Percentiles rank a stretch among this genome's conserved stretches.
Conservation (phyloP, 1,140 invertebrate genomes). For the Chironomus striatipennis region DNA sequence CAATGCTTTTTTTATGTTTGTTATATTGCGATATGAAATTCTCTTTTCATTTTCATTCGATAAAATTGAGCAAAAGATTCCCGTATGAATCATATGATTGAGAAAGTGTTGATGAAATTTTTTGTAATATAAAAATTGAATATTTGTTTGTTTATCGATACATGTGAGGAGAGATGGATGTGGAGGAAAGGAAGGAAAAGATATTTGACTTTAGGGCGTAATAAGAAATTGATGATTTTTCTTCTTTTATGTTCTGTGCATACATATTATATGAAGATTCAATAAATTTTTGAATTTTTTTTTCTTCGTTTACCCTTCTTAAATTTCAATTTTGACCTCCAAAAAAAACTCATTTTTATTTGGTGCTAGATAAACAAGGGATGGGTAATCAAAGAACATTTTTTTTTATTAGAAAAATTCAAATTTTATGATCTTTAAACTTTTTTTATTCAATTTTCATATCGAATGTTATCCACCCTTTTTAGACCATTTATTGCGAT, state of each 20-base stretch:
- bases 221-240: slow-evolving; percentile 3
- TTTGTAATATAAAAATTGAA: slow-evolving; percentile 12
- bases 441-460: too few species aligned
- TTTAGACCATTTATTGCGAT: too few species aligned
- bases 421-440: too few species aligned
- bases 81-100: background rate
- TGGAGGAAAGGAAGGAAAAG: background rate
- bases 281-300: background rate
- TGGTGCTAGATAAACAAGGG: too few species aligned
- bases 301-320: background rate
- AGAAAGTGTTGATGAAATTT: slow-evolving; percentile 4
- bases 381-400: too few species aligned
- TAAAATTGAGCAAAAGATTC: background rate
- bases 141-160: slow-evolving; percentile 5
- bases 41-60: background rate
- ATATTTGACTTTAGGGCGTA: background rate
- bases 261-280: background rate
- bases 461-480: too few species aligned
- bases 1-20: too few species aligned
- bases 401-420: too few species aligned
- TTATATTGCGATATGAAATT: background rate
- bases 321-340: background rate
- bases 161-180: background rate
- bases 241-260: background rate
- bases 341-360: background rate